Conservation (phyloP, 2,797 vertebrate species). For the Pangasius krempfi region DNA sequence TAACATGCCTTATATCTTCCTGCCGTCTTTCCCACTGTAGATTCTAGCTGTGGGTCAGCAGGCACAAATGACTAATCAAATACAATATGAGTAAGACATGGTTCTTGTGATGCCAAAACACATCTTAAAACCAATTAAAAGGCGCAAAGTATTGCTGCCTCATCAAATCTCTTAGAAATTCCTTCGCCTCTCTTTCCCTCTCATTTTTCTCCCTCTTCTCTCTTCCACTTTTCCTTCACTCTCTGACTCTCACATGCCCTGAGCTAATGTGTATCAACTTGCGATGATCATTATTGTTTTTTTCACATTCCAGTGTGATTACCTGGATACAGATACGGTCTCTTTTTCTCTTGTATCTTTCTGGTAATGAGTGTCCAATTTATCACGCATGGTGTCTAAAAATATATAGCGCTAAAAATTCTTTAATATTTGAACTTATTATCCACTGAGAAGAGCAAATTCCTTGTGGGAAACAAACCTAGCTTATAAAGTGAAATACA, state of each 20-base stretch:
- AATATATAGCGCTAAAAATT: neutral
- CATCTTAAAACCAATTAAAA: conserved; percentile 73
- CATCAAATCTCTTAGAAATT: conserved; percentile 66
- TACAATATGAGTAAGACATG: conserved; percentile 71
- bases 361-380: neutral
- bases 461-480: neutral
- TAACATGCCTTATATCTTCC: neutral
- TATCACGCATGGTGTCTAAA: neutral
- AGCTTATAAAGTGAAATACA: neutral
- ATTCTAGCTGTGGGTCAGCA: conserved; percentile 56
- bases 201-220: neutral
- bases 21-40: neutral
- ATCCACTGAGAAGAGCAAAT: neutral
- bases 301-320: conserved; percentile 45
- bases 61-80: conserved; percentile 70
- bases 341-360: neutral
- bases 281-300: conserved; percentile 51
- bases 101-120: conserved; percentile 65
- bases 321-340: neutral
- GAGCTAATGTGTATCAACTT: conserved; percentile 66
- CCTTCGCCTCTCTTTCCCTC: neutral
- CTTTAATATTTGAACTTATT: neutral
- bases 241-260: conserved; percentile 23
- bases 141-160: conserved; percentile 66
- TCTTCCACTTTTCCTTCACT: conserved; percentile 21